Evolutionary conservation across 2,113 vertebrate species (phyloP).

Genomic region (Empidonax traillii): DNA sequence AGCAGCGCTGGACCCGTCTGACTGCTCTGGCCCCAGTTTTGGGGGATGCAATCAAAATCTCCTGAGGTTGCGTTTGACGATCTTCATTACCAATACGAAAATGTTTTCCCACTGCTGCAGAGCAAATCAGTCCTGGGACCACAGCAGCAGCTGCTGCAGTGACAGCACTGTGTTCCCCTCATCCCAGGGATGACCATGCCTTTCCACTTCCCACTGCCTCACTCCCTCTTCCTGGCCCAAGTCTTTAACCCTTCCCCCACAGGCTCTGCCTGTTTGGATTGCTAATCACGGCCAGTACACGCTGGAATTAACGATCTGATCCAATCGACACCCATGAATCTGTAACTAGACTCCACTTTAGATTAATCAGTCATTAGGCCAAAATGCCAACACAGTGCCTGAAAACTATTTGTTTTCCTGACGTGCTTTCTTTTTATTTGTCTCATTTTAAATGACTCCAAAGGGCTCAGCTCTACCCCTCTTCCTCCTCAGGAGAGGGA

Average conservation of each 20-base stretch:
- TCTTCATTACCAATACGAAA: background rate
- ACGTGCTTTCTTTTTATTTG: background rate
- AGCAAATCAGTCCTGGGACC: background rate
- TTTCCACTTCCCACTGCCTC: background rate
- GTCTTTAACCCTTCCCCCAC: background rate
- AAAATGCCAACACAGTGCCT: slow-evolving; percentile 21
- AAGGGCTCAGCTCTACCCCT: background rate
- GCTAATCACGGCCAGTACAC: background rate
- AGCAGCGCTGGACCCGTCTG: accelerated
- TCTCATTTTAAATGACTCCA: background rate
- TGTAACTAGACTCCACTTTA: slow-evolving; percentile 14
- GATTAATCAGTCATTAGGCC: slow-evolving; percentile 54
- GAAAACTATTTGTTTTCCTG: slow-evolving; percentile 31
- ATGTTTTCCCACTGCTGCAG: background rate
- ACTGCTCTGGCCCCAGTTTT: background rate
- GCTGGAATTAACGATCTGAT: slow-evolving; percentile 23
- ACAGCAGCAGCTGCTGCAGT: background rate
- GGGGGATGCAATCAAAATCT: background rate
- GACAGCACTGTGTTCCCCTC: accelerated
- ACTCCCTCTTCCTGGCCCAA: background rate
- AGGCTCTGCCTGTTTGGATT: background rate
- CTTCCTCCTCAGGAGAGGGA: background rate
- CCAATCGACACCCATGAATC: slow-evolving; percentile 11
- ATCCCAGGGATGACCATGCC: background rate
- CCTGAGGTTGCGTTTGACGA: background rate